A percentile compares a stretch with the other conserved stretches of the same genome.
These are phyloP conservation scores for Gallinago stenura DNA, from an alignment of 2,797 vertebrate genomes.

Conservation along the genomic window DNA sequence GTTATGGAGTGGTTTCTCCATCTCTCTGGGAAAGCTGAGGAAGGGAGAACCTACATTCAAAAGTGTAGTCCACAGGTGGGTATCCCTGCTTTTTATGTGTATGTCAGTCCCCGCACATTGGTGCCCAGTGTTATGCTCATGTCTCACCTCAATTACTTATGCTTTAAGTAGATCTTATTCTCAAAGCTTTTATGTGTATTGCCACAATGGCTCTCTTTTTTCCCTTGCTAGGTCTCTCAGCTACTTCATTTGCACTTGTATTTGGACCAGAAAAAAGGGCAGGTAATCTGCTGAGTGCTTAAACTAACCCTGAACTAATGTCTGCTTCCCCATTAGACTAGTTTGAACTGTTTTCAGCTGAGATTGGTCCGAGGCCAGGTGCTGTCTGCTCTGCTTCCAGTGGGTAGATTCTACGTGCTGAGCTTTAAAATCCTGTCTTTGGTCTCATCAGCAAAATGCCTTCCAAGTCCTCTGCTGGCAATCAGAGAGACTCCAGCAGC, in stretches of 20 bases:
- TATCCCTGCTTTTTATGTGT: not conserved
- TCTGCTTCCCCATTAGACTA: not conserved
- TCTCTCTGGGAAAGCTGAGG: not conserved
- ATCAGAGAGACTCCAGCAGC: conserved; percentile 9
- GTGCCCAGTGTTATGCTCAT: not conserved
- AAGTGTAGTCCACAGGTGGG: not conserved
- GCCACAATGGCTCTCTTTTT: conserved; percentile 74
- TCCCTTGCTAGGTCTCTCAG: conserved; percentile 81
- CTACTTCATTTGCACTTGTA: conserved; percentile 80
- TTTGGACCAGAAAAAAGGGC: conserved; percentile 81
- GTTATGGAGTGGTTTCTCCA: not conserved
- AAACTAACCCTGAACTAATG: conserved; percentile 69
- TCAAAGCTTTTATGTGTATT: conserved; percentile 17
- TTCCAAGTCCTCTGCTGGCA: conserved; percentile 31
- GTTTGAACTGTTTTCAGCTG: conserved; percentile 3
- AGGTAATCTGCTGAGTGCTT: conserved; percentile 81
- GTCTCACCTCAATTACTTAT: not conserved
- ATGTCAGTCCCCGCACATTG: not conserved
- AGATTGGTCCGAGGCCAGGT: not conserved
- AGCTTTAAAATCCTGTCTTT: conserved; percentile 7
- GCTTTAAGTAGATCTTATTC: not conserved
- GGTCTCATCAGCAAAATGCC: conserved; percentile 1
- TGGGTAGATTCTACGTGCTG: not conserved
- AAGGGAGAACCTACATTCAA: not conserved
- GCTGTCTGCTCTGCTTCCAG: conserved; percentile 24